Evolutionary conservation across 2,797 vertebrate species (phyloP).

Genomic region (Apogon hyalosoma): DNA sequence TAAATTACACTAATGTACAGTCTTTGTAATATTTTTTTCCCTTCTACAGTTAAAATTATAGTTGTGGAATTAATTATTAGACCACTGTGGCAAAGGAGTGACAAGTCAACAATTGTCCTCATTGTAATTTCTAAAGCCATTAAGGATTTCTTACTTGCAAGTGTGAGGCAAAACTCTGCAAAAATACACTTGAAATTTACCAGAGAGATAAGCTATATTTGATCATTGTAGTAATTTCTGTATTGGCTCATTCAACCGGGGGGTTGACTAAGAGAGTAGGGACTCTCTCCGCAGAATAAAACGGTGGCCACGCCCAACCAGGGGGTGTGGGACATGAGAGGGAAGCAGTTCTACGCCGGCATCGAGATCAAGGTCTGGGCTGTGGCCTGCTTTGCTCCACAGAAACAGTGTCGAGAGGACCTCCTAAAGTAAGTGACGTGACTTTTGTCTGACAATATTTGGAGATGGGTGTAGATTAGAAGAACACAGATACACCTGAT

Average conservation of each 20-base stretch:
- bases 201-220: too few relatives aligned
- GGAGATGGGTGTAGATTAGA: not conserved
- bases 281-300: slow-evolving; percentile 94
- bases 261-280: slow-evolving; percentile 87
- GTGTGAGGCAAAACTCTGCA: too few relatives aligned
- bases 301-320: slow-evolving; percentile 99
- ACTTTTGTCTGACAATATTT: not conserved
- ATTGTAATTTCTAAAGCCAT: too few relatives aligned
- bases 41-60: too few relatives aligned
- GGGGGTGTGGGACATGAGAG: slow-evolving; percentile 99
- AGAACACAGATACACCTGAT: too few relatives aligned
- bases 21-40: not conserved
- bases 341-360: slow-evolving; percentile 98
- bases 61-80: too few relatives aligned
- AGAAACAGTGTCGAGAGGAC: slow-evolving; percentile 98
- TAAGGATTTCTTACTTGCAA: too few relatives aligned
- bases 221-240: slow-evolving; percentile 24
- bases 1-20: not conserved
- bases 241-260: slow-evolving; percentile 54
- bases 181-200: too few relatives aligned
- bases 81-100: too few relatives aligned
- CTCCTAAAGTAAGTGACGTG: slow-evolving; percentile 93
- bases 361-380: slow-evolving; percentile 99
- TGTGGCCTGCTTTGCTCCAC: slow-evolving; percentile 98
- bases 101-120: too few relatives aligned